Evolutionary conservation across 2,113 vertebrate species (phyloP).

Genomic region (Hymenochirus boettgeri): DNA sequence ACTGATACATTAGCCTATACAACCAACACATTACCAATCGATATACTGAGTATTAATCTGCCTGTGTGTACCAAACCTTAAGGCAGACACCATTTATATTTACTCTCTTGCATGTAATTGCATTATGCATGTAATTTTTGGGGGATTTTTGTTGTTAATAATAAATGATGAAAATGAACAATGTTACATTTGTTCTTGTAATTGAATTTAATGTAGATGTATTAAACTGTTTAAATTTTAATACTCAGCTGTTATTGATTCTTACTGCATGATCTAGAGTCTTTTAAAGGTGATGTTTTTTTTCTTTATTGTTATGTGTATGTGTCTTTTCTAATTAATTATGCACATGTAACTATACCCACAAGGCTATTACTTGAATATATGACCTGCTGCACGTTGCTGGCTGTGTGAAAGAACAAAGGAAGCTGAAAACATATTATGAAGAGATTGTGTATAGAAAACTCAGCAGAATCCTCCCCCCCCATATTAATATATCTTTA

Average conservation of each 20-base stretch:
- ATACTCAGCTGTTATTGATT: slow-evolving; percentile 29
- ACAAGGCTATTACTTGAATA: slow-evolving; percentile 17
- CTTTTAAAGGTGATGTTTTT: slow-evolving; percentile 5
- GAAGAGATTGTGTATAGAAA: neutral
- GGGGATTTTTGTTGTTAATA: neutral
- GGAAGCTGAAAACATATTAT: neutral
- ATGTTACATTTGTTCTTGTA: slow-evolving; percentile 20
- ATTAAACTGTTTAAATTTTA: slow-evolving; percentile 15
- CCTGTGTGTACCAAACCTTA: too few species aligned
- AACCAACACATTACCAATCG: too few species aligned
- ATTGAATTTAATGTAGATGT: slow-evolving; percentile 17
- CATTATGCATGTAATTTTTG: neutral
- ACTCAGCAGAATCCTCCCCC: too few species aligned
- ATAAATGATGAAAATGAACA: slow-evolving; percentile 2
- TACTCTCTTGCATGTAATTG: neutral
- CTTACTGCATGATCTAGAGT: slow-evolving; percentile 13
- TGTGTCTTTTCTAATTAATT: slow-evolving; percentile 28
- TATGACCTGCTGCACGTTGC: slow-evolving; percentile 2
- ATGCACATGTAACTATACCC: slow-evolving; percentile 13
- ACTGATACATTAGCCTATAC: too few species aligned
- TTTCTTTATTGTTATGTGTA: slow-evolving; percentile 18
- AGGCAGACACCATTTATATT: too few species aligned
- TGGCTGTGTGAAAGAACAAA: neutral
- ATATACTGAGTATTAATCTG: too few species aligned
- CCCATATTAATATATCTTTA: too few species aligned